These are phyloP conservation scores for Drosophila littoralis DNA, from an alignment of 1,140 invertebrate genomes.

Conservation along the genomic window DNA sequence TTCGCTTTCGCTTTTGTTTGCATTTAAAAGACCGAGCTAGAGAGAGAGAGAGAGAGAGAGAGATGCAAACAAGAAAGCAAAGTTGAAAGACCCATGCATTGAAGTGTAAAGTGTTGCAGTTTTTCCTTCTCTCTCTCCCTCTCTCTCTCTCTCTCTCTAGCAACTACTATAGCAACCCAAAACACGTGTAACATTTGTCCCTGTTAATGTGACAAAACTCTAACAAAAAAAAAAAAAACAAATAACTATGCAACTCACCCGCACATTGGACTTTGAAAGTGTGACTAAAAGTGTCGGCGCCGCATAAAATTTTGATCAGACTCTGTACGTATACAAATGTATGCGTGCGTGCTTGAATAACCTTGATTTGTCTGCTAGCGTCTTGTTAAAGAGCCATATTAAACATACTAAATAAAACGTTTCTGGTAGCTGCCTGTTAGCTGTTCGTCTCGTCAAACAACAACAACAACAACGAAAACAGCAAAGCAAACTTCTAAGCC, in stretches of 20 bases:
- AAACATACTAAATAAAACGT: neutral
- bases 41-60: slow-evolving; percentile 6
- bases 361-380: slow-evolving; percentile 48
- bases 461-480: slow-evolving; percentile 5
- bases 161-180: slow-evolving; percentile 18
- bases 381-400: slow-evolving; percentile 6
- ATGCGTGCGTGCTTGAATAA: slow-evolving; percentile 23
- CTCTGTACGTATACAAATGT: neutral
- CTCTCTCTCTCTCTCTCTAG: neutral
- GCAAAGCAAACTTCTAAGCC: slow-evolving; percentile 62
- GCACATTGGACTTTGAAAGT: slow-evolving; percentile 36
- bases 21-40: slow-evolving; percentile 7
- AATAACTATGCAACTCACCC: slow-evolving; percentile 24
- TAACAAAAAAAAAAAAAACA: neutral
- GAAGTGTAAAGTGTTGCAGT: slow-evolving; percentile 17
- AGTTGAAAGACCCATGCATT: neutral
- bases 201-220: slow-evolving; percentile 19
- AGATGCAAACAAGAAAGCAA: slow-evolving; percentile 1
- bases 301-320: slow-evolving; percentile 1
- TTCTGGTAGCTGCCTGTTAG: slow-evolving; percentile 14
- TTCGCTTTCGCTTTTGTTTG: slow-evolving; percentile 54
- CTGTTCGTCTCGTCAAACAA: slow-evolving; percentile 41
- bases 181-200: slow-evolving; percentile 34
- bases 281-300: slow-evolving; percentile 32
- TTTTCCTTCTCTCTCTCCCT: neutral